Evolutionary conservation across 2,113 vertebrate species (phyloP).

Genomic region (Tetrax tetrax): DNA sequence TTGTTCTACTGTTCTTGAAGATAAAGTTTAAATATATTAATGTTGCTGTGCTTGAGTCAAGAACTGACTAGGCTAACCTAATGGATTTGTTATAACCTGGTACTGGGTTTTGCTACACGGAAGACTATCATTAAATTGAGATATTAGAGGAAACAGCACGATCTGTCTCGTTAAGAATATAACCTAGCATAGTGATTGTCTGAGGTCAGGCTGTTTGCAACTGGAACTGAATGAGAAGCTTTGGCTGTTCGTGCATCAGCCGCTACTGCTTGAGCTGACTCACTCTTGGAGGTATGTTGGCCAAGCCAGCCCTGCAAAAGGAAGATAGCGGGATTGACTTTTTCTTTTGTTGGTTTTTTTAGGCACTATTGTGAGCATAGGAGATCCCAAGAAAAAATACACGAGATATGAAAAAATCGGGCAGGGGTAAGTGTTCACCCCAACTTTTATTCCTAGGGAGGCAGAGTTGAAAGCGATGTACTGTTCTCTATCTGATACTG

Average conservation of each 20-base stretch:
- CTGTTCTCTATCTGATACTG: background rate
- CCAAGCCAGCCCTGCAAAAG: background rate
- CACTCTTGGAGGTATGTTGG: background rate
- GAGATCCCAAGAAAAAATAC: constrained; percentile 86
- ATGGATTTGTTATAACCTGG: background rate
- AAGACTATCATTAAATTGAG: background rate
- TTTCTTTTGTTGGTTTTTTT: background rate
- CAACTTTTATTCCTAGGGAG: background rate
- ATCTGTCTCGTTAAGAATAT: background rate
- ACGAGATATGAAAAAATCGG: constrained; percentile 86
- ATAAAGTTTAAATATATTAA: background rate
- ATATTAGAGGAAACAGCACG: background rate
- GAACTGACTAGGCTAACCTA: background rate
- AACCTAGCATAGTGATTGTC: background rate
- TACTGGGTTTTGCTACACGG: background rate
- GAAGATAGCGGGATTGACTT: background rate
- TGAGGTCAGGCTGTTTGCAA: background rate
- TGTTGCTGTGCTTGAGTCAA: background rate
- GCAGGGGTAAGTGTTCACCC: constrained; percentile 79
- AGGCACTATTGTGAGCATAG: constrained; percentile 87
- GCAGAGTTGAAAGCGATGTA: background rate
- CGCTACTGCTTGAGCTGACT: background rate
- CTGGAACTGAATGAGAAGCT: background rate
- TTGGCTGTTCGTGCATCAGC: background rate
- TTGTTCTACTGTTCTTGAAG: background rate